Base-by-base conservation (phyloP, 2,888 invertebrate genomes). In the Diadromus collaris region DNA sequence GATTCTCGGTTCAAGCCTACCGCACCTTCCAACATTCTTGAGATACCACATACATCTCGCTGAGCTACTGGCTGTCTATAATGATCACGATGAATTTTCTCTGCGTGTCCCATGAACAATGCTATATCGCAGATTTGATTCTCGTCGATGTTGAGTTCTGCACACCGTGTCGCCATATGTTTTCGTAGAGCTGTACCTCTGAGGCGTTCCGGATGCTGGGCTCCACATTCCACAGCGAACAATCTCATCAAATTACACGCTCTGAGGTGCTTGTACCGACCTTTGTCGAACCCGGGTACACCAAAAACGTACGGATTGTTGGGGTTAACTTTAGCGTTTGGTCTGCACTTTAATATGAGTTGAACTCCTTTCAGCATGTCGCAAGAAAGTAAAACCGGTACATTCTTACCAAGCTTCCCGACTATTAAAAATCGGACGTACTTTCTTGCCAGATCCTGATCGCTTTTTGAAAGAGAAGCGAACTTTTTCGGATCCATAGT, bases 251-350 rank as follows among this genome's bases (percentile, higher is more conserved):
- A 38, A 44, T 44, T 21, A 64, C 76, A 77, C 4, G 79, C 73
- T 27, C 73, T 21, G 1, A 77, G 46, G 56, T 70, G 34, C n/a
- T 78, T 70, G n/a, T 70, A 56, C 6, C 41, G 19, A 21, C 69
- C 64, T 7, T 64, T 61, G 21, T 48, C 41, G 32, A 13, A 63
- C 13, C 79, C 79, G 6, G 76, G 67, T 13, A 79, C 61, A 7
- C 79, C 79, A 44, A 81, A 79, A 21, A 81, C 21, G 48, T 70
- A 74, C 6, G 81, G 79, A 68, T 79, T 81, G 41, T 76, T 74
- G 5, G 60, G 19, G 27, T 63, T 56, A 6, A 79, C 58, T 24
- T 41, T 48, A 0, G 79, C 71, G 1, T 27, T 29, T 1, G 21
- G 46, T 19, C 81, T 51, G 61, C 70, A 60, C 21, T 67, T 16